Base-by-base conservation (phyloP, 2,888 invertebrate species). In the Drosophila monieri region DNA sequence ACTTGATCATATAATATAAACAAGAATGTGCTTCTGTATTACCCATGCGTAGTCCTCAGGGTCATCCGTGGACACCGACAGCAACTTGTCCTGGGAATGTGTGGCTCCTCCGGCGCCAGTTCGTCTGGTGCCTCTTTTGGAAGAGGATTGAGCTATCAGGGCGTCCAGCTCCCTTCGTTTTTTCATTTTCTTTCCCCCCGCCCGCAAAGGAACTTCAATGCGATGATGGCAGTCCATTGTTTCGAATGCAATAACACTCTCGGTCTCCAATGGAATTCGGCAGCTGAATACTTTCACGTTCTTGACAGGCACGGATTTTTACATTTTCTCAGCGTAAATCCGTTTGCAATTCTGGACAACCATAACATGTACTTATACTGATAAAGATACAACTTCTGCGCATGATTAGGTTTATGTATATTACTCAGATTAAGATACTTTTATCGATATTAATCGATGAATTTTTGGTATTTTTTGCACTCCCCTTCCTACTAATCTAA, bases 111-210 rank as follows among this genome's bases (percentile, higher is more conserved):
- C 80, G 53, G 77, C 80, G 54, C 77, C 73, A 56, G 78, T 66
- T 41, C 87, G 78, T 64, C 89, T 84, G 68, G 77, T 61, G 61
- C 74, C 74, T 49, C 72, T 77, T 58, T 85, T 78, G 14, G 92
- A 90, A 32, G 92, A 90, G 66, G 92, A 92, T 75, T 93, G 89
- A 47, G 93, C 93, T 52, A 95, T 95, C 57, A 95, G 91, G 44
- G 95, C 95, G 90, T 95, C 95, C 80, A 95, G 92, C 90, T 95
- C 95, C 88, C 95, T 93, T 76, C 95, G 93, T 89, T 95, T 95
- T 88, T 95, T 93, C 95, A 95, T 95, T 92, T 95, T 95, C 91
- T 95, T 95, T 76, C 93, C 93, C 44, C 92, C 92, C 49, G 90
- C 78, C 71, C 93, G 92, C 71, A 93, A 93, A 90, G 92, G 95